phyloP scores from a whole-genome alignment of 2,888 invertebrate genomes.

The Diogma glabrata region DNA sequence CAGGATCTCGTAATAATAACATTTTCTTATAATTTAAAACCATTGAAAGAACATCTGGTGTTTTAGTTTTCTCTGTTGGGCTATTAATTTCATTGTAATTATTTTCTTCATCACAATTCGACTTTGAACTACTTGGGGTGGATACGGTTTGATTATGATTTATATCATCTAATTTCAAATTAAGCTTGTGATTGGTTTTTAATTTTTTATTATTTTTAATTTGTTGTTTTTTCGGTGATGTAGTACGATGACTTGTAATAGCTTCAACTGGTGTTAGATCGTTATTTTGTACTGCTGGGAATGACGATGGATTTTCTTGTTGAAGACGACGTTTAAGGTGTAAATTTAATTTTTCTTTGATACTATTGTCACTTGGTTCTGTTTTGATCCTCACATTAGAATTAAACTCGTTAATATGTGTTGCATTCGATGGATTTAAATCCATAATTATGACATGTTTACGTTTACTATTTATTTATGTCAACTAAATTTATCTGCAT shows the following conservation, averaged over 20 bases:
- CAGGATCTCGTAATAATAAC: conserved; percentile 28
- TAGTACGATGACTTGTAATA: background rate
- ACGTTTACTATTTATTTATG: no score
- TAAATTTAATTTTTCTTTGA: conserved; percentile 31
- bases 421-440: no score
- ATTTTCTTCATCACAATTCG: conserved; percentile 22
- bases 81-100: conserved; percentile 16
- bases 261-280: background rate
- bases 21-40: conserved; percentile 30
- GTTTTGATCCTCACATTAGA: no score
- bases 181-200: background rate
- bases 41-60: conserved; percentile 29
- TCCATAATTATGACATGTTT: no score
- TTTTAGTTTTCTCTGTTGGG: conserved; percentile 27
- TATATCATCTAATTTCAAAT: background rate
- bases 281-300: background rate
- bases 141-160: conserved; percentile 9
- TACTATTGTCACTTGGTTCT: conserved; percentile 21
- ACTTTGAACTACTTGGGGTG: conserved; percentile 3
- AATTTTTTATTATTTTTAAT: background rate
- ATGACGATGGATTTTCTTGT: conserved; percentile 23
- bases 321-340: conserved; percentile 34
- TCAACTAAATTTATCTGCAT: no score
- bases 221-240: background rate
- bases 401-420: no score